Conservation (phyloP, 2,113 vertebrate species). For the Rousettus leschenaultii region DNA sequence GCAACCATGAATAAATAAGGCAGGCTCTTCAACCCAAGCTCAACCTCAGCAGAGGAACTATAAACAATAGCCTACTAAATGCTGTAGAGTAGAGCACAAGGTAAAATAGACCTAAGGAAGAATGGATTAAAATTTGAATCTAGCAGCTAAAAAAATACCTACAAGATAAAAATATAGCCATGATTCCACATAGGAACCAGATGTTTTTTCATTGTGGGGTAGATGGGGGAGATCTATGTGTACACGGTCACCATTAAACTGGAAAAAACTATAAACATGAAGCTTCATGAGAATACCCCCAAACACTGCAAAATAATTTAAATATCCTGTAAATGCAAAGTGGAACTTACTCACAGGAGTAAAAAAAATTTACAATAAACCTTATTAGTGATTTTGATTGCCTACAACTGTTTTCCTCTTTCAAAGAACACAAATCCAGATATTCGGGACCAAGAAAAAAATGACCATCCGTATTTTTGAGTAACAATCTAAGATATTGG, state of each 20-base stretch:
- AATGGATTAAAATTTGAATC: background rate
- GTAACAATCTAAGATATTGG: background rate
- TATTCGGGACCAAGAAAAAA: background rate
- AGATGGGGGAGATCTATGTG: background rate
- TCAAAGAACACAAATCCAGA: background rate
- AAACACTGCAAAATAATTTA: background rate
- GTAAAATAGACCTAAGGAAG: background rate
- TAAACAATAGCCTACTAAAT: background rate
- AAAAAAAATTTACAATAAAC: background rate
- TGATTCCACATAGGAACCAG: background rate
- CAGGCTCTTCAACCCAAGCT: background rate
- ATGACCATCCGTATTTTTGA: background rate
- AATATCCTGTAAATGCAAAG: constrained; percentile 5
- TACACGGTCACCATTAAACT: background rate
- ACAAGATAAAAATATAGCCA: background rate
- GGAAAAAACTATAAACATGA: background rate
- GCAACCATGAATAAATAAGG: background rate
- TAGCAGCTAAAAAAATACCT: background rate
- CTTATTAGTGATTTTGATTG: background rate
- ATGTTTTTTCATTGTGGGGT: background rate
- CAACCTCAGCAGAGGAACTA: background rate
- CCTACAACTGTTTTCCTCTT: background rate
- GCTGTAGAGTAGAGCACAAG: background rate
- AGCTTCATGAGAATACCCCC: background rate
- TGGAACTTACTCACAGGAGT: background rate